Conservation (phyloP, 2,113 vertebrate genomes). For the Felis catus region F.catus_Fca126_mat1.0 CM031422.1:18344501-18345000, state of each 20-base stretch:
- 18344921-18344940: fast-evolving
- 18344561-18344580: not conserved
- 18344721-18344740: fast-evolving
- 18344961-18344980: not conserved
- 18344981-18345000: not conserved
- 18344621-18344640: not conserved
- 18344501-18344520: fast-evolving
- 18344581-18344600: not conserved
- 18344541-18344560: fast-evolving
- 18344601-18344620: not conserved
- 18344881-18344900: fast-evolving
- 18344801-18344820: not conserved
- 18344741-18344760: not conserved
- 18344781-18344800: not conserved
- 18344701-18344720: not conserved
- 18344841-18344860: not conserved
- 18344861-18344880: not conserved
- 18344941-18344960: not conserved
- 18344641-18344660: not conserved
- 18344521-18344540: not conserved
- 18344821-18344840: fast-evolving
- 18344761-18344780: not conserved
- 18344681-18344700: not conserved
- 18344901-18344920: fast-evolving
- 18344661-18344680: not conserved